A percentile compares a stretch with the other conserved stretches of the same genome.
phyloP scores from a whole-genome alignment of 1,140 invertebrate genomes.

The Aphaenogaster rudis region DNA sequence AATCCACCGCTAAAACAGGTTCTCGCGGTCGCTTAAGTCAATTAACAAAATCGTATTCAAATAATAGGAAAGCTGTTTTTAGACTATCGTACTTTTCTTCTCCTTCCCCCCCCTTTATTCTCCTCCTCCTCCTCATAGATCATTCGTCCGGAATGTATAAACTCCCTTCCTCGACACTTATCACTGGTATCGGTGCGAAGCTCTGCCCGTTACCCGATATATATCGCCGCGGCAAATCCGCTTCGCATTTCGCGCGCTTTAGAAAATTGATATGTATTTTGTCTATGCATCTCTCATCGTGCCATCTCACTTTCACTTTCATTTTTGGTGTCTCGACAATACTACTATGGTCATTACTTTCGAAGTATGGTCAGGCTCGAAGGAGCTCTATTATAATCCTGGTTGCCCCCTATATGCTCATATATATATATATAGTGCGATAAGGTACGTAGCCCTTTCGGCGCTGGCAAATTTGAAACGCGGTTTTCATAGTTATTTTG shows the following conservation, averaged over 20 bases:
- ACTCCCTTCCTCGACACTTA: slow-evolving; percentile 50
- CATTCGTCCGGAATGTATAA: slow-evolving; percentile 73
- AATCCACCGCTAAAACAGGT: slow-evolving; percentile 24
- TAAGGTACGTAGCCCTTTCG: slow-evolving; percentile 22
- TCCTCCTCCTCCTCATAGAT: slow-evolving; percentile 10
- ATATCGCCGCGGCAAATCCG: slow-evolving; percentile 14
- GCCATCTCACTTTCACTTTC: slow-evolving; percentile 27
- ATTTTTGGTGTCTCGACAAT: slow-evolving; percentile 41
- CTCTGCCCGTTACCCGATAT: background rate
- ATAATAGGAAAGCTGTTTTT: slow-evolving; percentile 62
- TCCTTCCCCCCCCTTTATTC: background rate
- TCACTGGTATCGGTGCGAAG: slow-evolving; percentile 43
- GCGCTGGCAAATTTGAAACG: background rate
- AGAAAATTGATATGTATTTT: slow-evolving; percentile 58
- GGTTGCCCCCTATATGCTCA: background rate
- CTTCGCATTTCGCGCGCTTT: slow-evolving; percentile 34
- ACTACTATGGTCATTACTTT: slow-evolving; percentile 52
- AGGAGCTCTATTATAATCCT: slow-evolving; percentile 41
- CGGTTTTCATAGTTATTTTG: background rate
- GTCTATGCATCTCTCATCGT: background rate
- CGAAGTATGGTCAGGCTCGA: slow-evolving; percentile 40
- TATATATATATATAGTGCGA: slow-evolving; percentile 30
- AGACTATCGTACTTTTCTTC: slow-evolving; percentile 30
- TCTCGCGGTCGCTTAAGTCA: slow-evolving; percentile 26
- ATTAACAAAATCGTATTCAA: slow-evolving; percentile 62